Percentiles rank a stretch among this genome's conserved stretches.
phyloP scores from a whole-genome alignment of 1,140 invertebrate genomes.

The Cherax destructor region DNA sequence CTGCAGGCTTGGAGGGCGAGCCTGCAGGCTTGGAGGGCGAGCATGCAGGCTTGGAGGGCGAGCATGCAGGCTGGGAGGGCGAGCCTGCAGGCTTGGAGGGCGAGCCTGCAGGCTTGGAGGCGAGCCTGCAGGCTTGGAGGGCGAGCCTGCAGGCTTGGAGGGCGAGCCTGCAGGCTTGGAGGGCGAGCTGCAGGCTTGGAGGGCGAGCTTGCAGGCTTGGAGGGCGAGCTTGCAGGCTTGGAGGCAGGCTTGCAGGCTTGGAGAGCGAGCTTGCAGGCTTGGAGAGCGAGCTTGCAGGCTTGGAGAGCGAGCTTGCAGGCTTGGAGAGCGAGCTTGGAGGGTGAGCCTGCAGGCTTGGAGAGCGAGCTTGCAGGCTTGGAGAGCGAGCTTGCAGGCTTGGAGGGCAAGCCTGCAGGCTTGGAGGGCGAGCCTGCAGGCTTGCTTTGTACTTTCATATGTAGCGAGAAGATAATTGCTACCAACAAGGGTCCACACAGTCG shows the following conservation, averaged over 20 bases:
- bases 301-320: neutral
- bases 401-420: too few species aligned
- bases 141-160: neutral
- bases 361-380: neutral
- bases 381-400: too few species aligned
- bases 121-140: too few species aligned
- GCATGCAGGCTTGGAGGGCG: too few species aligned
- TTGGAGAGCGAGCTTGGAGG: neutral
- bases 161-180: neutral
- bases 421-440: neutral
- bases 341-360: neutral
- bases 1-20: neutral
- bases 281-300: neutral
- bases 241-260: too few species aligned
- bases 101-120: neutral
- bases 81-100: neutral
- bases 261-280: too few species aligned
- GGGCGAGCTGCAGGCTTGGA: too few species aligned
- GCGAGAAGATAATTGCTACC: constrained; percentile 20
- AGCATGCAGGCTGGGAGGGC: too few species aligned
- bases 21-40: too few species aligned
- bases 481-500: constrained; percentile 4
- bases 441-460: neutral
- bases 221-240: neutral
- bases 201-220: neutral